Percentiles rank a stretch among this genome's conserved stretches.
Conservation (phyloP, 2,797 vertebrate genomes). For the Cirrhinus mrigala region DNA sequence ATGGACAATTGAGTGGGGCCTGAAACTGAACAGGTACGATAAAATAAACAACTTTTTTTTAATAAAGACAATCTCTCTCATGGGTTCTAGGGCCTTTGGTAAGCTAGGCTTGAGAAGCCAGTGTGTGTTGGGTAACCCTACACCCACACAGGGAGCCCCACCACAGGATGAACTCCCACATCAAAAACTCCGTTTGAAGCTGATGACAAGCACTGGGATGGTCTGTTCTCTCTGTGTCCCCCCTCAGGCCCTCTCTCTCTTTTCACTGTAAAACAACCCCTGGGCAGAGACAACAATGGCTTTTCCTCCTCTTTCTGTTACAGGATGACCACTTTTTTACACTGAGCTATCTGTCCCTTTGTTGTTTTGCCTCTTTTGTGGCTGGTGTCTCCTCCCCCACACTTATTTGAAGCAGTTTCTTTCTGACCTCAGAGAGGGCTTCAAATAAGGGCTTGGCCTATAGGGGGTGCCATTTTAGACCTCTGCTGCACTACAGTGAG, state of each 20-base stretch:
- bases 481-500: not conserved
- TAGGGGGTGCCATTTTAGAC: slow-evolving; percentile 52
- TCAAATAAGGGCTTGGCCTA: slow-evolving; percentile 21
- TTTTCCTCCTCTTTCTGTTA: slow-evolving; percentile 68
- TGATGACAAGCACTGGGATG: slow-evolving; percentile 76
- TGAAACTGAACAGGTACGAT: slow-evolving; percentile 59
- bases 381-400: slow-evolving; percentile 42
- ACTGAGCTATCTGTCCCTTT: slow-evolving; percentile 61
- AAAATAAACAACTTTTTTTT: slow-evolving; percentile 64
- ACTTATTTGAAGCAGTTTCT: slow-evolving; percentile 43
- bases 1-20: slow-evolving; percentile 58
- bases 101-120: slow-evolving; percentile 59
- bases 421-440: slow-evolving; percentile 3
- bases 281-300: slow-evolving; percentile 71
- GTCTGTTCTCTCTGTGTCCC: slow-evolving; percentile 66
- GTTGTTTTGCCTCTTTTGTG: slow-evolving; percentile 57
- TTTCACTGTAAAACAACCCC: slow-evolving; percentile 73
- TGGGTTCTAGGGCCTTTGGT: slow-evolving; percentile 60
- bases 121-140: slow-evolving; percentile 73
- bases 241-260: slow-evolving; percentile 62
- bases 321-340: slow-evolving; percentile 58
- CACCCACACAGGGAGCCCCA: slow-evolving; percentile 69
- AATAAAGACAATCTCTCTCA: slow-evolving; percentile 54
- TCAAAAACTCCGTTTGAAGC: slow-evolving; percentile 80
- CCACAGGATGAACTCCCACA: slow-evolving; percentile 71